Evolutionary conservation across 2,888 invertebrate species (phyloP), one percentile per base, ranked within the genome.

Genomic region (Epinotia ramella): DNA sequence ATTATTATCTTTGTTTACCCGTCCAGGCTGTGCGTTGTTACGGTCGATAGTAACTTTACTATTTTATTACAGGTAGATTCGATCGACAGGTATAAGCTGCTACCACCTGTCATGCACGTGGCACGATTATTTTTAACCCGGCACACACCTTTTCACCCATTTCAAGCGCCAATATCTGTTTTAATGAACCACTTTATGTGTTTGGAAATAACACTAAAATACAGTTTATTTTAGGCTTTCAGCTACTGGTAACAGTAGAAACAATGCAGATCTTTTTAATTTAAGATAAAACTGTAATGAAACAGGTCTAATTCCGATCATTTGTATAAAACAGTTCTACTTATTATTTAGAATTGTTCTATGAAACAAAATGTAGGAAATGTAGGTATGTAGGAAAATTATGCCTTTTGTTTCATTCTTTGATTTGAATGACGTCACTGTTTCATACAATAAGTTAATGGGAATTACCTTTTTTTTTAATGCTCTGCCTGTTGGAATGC

Each of bases 21-120:
- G 16, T 53, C 4, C 53, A 53, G n/a, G 53, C 53, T 5, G n/a
- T 49, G 49, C 49, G 49, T n/a, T 53, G 53, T n/a, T n/a, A 53
- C 5, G n/a, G n/a, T 4, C 53, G 53, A 16, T 53, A n/a, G n/a
- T n/a, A n/a, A n/a, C n/a, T n/a, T n/a, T n/a, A n/a, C n/a, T n/a
- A n/a, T n/a, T n/a, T n/a, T n/a, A n/a, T n/a, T n/a, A n/a, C n/a
- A n/a, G n/a, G n/a, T n/a, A n/a, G n/a, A n/a, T n/a, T n/a, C n/a
- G n/a, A n/a, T 11, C 63, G 44, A n/a, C 65, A 66, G 76, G 66
- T 76, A 71, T n/a, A 71, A 76, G 67, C 67, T 60, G 24, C 49
- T 46, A 5, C 44, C 76, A 76, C 76, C 76, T 76, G 72, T 72
- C 76, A 28, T 72, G 66, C 76, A 72, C 72, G 71, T 76, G 76